A percentile compares a stretch with the other conserved stretches of the same genome.
phyloP scores from a whole-genome alignment of 2,888 invertebrate genomes.

The Sinelater perroti region DNA sequence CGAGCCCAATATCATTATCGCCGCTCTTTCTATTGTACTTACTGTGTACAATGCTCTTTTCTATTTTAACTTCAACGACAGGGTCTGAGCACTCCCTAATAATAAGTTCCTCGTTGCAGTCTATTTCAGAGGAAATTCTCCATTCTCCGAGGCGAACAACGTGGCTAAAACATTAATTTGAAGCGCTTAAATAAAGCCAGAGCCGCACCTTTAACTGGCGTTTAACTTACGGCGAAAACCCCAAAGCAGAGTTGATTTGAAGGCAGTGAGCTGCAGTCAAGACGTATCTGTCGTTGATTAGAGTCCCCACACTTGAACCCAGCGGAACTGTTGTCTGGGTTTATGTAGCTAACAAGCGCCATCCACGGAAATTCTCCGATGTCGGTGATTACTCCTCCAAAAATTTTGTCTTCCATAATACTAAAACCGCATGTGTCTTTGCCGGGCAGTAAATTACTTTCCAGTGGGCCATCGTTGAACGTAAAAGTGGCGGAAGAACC shows the following conservation, averaged over 20 bases:
- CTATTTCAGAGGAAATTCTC: slow-evolving; percentile 56
- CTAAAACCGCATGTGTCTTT: slow-evolving; percentile 22
- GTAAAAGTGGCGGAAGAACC: slow-evolving; percentile 31
- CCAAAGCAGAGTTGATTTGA: slow-evolving; percentile 44
- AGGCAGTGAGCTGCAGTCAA: slow-evolving; percentile 61
- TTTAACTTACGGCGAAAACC: not conserved
- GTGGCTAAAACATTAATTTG: slow-evolving; percentile 43
- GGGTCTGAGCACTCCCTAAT: slow-evolving; percentile 56
- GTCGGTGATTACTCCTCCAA: slow-evolving; percentile 50
- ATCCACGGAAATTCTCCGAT: slow-evolving; percentile 62
- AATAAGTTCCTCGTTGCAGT: slow-evolving; percentile 56
- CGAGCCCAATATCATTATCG: slow-evolving; percentile 59
- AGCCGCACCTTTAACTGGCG: no score
- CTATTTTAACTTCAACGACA: slow-evolving; percentile 54
- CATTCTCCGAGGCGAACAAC: slow-evolving; percentile 62
- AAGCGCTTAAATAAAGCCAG: no score
- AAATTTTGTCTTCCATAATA: not conserved
- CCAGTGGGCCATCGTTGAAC: not conserved
- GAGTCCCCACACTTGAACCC: slow-evolving; percentile 56
- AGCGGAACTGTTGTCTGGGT: slow-evolving; percentile 16
- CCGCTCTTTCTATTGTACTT: slow-evolving; percentile 48
- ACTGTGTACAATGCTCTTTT: slow-evolving; percentile 55
- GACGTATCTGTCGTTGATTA: slow-evolving; percentile 61
- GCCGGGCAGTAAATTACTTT: slow-evolving; percentile 7
- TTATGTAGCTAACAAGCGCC: slow-evolving; percentile 57